Conservation (phyloP, 2,113 vertebrate species). For the Scalopus aquaticus region DNA sequence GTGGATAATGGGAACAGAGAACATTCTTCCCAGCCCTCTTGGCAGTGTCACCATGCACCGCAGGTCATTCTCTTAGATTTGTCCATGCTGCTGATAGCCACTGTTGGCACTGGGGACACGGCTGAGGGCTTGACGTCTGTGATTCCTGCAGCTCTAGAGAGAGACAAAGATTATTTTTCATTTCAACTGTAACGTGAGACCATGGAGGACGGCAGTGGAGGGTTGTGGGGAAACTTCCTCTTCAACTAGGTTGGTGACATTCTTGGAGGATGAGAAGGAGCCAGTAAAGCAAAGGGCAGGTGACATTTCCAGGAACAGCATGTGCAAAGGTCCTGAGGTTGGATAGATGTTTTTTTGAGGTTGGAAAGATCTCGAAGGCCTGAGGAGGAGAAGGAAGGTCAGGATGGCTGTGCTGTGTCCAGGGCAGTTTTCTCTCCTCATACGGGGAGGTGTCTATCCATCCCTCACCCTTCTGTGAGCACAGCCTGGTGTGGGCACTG, state of each 20-base stretch:
- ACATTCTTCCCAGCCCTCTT: fast-evolving
- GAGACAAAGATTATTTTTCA: neutral
- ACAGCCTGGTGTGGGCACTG: neutral
- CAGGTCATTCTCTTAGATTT: no score
- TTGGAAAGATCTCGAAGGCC: neutral
- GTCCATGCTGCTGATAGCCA: fast-evolving
- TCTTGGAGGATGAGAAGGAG: neutral
- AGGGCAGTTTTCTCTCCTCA: no score
- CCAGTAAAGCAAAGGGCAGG: neutral
- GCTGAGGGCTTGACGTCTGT: neutral
- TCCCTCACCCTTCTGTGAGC: neutral
- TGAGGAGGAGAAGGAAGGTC: neutral
- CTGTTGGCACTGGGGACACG: neutral
- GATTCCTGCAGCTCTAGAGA: neutral
- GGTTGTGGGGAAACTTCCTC: neutral
- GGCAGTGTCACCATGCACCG: fast-evolving
- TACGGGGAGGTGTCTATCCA: fast-evolving
- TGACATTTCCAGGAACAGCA: neutral
- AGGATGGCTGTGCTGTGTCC: no score
- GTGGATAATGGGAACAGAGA: neutral
- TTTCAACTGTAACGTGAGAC: neutral
- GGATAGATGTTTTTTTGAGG: neutral
- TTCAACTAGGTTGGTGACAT: neutral
- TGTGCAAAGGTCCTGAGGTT: neutral
- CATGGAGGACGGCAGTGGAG: neutral